A percentile compares a stretch with the other conserved stretches of the same genome.
phyloP scores from a whole-genome alignment of 2,888 invertebrate species.

The Petrolisthes cinctipes region DNA sequence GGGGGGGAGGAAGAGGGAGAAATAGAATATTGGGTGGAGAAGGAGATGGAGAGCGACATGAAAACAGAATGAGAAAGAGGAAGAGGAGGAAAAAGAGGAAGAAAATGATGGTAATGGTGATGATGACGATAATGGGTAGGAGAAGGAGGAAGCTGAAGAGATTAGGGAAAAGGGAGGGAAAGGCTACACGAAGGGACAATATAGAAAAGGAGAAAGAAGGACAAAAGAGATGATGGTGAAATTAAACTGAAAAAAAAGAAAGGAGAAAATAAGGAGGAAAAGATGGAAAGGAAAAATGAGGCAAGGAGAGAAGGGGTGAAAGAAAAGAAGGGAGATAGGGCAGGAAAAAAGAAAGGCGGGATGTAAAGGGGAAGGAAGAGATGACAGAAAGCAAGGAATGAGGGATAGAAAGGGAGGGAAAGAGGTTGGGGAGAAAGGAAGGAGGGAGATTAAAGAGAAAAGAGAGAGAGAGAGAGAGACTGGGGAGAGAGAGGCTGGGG shows the following conservation, averaged over 20 bases:
- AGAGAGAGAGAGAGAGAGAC: not conserved
- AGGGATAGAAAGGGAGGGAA: not conserved
- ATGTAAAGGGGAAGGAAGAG: not conserved
- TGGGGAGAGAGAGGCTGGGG: not conserved
- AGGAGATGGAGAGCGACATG: too few relatives aligned
- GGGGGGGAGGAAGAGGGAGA: not conserved
- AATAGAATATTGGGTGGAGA: not conserved
- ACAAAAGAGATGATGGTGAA: not conserved
- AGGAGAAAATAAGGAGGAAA: too few relatives aligned
- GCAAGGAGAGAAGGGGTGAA: not conserved
- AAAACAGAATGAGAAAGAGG: too few relatives aligned
- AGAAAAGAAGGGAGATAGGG: conserved; percentile 6
- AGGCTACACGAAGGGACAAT: not conserved
- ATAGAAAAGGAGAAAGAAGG: not conserved
- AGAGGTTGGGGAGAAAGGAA: not conserved
- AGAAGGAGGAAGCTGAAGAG: not conserved
- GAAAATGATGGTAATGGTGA: not conserved
- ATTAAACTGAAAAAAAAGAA: too few relatives aligned
- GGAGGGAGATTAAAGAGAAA: not conserved
- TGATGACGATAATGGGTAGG: not conserved
- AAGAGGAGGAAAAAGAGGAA: not conserved
- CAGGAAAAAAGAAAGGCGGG: not conserved
- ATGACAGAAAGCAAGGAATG: not conserved
- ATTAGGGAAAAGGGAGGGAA: not conserved
- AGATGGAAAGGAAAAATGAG: too few relatives aligned